Conservation (phyloP, 2,888 invertebrate species). For the Platycnemis pennipes region DNA sequence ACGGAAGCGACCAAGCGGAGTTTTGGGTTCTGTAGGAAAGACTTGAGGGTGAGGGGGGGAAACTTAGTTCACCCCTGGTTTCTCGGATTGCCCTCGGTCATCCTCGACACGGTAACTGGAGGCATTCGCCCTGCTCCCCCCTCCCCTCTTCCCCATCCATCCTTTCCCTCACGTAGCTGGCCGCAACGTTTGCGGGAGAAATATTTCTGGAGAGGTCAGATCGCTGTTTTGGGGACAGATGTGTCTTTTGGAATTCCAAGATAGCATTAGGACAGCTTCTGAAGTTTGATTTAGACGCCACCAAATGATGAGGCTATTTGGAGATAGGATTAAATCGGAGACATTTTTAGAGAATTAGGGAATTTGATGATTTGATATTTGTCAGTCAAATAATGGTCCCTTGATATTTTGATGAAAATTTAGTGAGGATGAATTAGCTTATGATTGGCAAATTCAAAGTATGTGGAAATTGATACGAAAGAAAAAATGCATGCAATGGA, state of each 20-base stretch:
- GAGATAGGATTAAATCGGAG: background rate
- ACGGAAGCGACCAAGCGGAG: background rate
- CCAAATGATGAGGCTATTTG: background rate
- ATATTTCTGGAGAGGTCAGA: background rate
- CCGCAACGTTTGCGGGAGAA: background rate
- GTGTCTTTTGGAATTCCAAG: background rate
- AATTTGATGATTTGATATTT: too few species aligned
- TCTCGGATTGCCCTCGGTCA: background rate
- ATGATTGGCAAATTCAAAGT: too few species aligned
- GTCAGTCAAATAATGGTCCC: too few species aligned
- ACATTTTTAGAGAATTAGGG: too few species aligned
- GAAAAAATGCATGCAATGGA: too few species aligned
- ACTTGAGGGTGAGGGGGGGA: background rate
- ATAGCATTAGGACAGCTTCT: background rate
- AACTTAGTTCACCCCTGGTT: background rate
- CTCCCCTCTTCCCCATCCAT: background rate
- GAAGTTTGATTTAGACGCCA: background rate
- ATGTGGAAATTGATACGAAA: too few species aligned
- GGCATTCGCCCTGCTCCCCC: background rate
- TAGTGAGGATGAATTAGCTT: too few species aligned
- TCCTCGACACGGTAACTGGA: background rate
- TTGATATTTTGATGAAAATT: too few species aligned
- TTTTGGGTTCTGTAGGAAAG: background rate
- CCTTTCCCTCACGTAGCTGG: too few species aligned
- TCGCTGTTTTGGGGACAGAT: background rate